Evolutionary conservation across 2,113 vertebrate genomes (phyloP).

Genomic region (Tinamus guttatus): DNA sequence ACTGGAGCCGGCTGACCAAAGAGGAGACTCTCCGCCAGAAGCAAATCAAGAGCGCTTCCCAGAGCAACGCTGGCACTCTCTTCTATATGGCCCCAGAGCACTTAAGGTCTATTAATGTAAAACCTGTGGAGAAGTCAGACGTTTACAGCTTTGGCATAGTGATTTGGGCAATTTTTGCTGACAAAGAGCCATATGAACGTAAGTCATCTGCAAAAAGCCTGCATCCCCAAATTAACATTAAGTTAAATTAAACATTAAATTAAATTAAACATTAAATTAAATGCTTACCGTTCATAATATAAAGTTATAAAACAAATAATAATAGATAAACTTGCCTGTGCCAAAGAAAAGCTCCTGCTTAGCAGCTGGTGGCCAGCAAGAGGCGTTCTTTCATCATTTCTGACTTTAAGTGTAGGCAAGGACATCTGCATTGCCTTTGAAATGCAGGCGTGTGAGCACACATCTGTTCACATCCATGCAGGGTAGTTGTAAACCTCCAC

Average conservation of each 20-base stretch:
- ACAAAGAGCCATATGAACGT: constrained; percentile 91
- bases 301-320: background rate
- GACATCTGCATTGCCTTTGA: background rate
- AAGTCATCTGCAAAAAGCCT: constrained; percentile 44
- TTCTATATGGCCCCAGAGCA: constrained; percentile 96
- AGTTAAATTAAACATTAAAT: no score
- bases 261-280: background rate
- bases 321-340: background rate
- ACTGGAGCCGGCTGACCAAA: constrained; percentile 90
- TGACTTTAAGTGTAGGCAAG: background rate
- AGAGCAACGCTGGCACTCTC: constrained; percentile 88
- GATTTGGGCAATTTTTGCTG: constrained; percentile 91
- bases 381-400: background rate
- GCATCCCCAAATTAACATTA: background rate
- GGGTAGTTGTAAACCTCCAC: background rate
- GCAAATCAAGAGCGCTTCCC: constrained; percentile 13
- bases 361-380: background rate
- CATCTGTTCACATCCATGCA: background rate
- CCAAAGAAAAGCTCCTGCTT: background rate
- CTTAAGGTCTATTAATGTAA: constrained; percentile 80
- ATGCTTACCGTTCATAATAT: background rate
- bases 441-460: background rate
- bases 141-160: constrained; percentile 96
- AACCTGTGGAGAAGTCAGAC: constrained; percentile 90
- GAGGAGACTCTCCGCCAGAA: constrained; percentile 84